Base-by-base conservation (phyloP, 2,888 invertebrate species). In the Nemapogon koenigi region DNA sequence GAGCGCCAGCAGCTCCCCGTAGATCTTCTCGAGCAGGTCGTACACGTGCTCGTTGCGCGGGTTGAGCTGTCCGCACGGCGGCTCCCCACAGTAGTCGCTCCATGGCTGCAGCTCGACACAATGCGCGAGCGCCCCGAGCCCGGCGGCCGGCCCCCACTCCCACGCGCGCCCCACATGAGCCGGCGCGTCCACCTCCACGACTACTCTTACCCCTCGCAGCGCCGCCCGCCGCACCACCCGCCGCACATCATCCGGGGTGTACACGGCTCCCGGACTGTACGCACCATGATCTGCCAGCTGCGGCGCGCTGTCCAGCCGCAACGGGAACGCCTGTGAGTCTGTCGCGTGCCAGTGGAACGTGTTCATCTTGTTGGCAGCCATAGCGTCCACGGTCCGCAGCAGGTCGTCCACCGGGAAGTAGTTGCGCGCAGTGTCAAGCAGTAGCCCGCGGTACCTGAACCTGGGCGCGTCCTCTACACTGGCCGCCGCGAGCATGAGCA, bases 321-420 rank as follows among this genome's bases (percentile, higher is more conserved):
- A 87, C 1, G 97, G 96, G 66, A 96, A 96, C 47, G 94, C 93
- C 62, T 96, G 94, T 10, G 94, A 92, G 62, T 97, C 97, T 3
- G 88, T 88, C 18, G 91, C 81, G 55, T 93, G 91, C 96, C 96
- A 96, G 57, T 97, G 96, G 56, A 97, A 90, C 2, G 92, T 91
- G 69, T 97, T 97, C 46, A 96, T 64, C 66, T 97, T 97, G 51
- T 88, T 87, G 31, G 91, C 86, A 0, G 90, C 87, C 96, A 97
- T 95, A 2, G 90, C 94, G 41, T 91, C 88, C 53, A 97, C 72
- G 7, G 91, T 88, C 8, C 87, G 81, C 50, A 88, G 83, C 26
- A 91, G 79, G 36, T 87, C 82, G 7, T 79, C 81, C 2, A 91
- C 78, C 1, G 90, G 86, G 55, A 97, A 88, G 63, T 86, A 97